Conservation (phyloP, 64 coral and sea anemone species). For the Porites australiensis region DNA sequence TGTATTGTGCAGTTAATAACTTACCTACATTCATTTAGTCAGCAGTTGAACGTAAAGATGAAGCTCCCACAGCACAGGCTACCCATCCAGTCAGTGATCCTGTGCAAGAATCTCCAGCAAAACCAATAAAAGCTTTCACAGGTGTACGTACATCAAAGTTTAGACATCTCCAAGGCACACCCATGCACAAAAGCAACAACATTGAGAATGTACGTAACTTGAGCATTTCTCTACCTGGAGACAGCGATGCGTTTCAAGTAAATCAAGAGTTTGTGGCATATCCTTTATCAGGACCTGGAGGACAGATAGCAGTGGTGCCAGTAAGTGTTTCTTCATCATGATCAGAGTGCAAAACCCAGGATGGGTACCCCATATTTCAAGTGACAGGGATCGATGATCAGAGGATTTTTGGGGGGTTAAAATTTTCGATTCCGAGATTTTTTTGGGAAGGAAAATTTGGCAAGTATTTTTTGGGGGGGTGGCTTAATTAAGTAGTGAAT, state of each 20-base stretch:
- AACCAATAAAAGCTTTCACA: slow-evolving; percentile 64
- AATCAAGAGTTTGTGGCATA: slow-evolving; percentile 85
- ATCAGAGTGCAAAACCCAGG: no score
- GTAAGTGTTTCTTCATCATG: slow-evolving; percentile 41
- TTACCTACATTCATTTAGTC: background rate
- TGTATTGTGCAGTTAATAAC: no score
- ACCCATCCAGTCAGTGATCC: background rate
- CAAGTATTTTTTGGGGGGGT: no score
- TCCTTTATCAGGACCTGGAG: slow-evolving; percentile 88
- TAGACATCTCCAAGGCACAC: slow-evolving; percentile 80
- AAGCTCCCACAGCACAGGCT: background rate
- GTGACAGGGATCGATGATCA: no score
- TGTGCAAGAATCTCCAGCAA: background rate
- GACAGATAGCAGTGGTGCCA: slow-evolving; percentile 83
- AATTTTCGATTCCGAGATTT: no score
- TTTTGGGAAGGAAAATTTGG: no score
- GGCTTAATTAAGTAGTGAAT: no score
- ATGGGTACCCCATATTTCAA: no score
- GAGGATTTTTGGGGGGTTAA: no score
- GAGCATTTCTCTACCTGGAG: slow-evolving; percentile 88
- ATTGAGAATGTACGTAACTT: slow-evolving; percentile 96
- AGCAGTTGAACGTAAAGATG: background rate
- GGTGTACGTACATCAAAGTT: slow-evolving; percentile 89
- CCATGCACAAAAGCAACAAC: slow-evolving; percentile 93
- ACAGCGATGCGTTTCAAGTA: slow-evolving; percentile 91